Evolutionary conservation across 2,888 invertebrate species (phyloP), one percentile per base, ranked within the genome.

Genomic region (Sphaeridia pumilis): DNA sequence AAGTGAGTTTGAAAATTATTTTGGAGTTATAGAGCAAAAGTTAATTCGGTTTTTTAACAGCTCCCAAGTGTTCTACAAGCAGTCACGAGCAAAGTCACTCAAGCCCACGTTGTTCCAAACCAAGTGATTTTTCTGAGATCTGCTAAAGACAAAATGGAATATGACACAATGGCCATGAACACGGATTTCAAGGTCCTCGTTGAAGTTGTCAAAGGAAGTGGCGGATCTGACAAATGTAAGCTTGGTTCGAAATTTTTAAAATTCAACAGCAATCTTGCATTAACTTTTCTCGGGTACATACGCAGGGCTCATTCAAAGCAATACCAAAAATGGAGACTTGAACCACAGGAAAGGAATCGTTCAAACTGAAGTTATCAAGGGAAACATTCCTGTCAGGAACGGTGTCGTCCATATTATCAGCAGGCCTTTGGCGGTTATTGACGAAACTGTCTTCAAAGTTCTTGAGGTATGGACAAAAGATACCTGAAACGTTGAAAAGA

Each of bases 321-420:
- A 88, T 69, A 89, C 87, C 1, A 74, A 84, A 36, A 74, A 83
- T 38, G 85, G 85, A 2, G 87, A 87, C 67, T 74, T 79, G 2
- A 81, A 79, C 63, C 87, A 89, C 70, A 78, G 82, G 14, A 78
- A 81, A 49, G 90, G 90, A 10, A 86, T 87, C 2, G 90, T 92
- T 1, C 72, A 89, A 59, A 86, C 89, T 1, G 86, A 88, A 71
- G 86, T 93, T 58, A 82, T 89, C 7, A 80, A 83, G 68, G 84
- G 84, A 28, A 92, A 93, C 71, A 90, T 93, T 61, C 90, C 92
- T 0, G 87, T 92, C 26, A 82, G 81, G 67, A 93, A 92, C 67
- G 92, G 93, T 28, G 90, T 93, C 0, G 82, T 93, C 3, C 93
- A 94, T 73, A 79, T 94, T 58, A 92, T 93, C 63, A 85, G 88